A percentile compares a stretch with the other conserved stretches of the same genome.
phyloP scores from a whole-genome alignment of 2,888 invertebrate species.

The Aleiodes testaceus region DNA sequence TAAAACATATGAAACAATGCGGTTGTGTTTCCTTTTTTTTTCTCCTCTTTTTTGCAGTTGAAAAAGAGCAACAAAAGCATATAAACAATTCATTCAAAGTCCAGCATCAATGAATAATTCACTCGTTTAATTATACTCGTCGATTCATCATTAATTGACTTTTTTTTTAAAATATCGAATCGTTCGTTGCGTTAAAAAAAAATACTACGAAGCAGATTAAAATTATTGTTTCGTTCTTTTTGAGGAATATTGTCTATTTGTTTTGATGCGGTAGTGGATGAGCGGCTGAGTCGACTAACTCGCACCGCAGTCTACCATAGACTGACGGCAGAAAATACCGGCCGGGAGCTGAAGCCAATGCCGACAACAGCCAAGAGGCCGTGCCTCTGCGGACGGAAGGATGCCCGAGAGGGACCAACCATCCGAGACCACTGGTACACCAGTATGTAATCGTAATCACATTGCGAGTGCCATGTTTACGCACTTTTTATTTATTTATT shows the following conservation, averaged over 20 bases:
- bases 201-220: slow-evolving; percentile 35
- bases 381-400: slow-evolving; percentile 55
- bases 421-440: slow-evolving; percentile 56
- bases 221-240: slow-evolving; percentile 33
- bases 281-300: slow-evolving; percentile 58
- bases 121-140: not conserved
- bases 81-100: slow-evolving; percentile 21
- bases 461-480: slow-evolving; percentile 15
- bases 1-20: slow-evolving; percentile 3
- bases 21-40: not conserved
- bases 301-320: slow-evolving; percentile 67
- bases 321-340: slow-evolving; percentile 67
- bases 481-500: slow-evolving; percentile 5
- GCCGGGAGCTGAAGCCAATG: slow-evolving; percentile 53
- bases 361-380: slow-evolving; percentile 48
- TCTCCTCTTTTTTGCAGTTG: not conserved
- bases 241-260: slow-evolving; percentile 33
- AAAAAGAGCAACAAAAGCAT: not conserved
- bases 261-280: slow-evolving; percentile 32
- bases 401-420: slow-evolving; percentile 58
- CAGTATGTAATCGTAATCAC: slow-evolving; percentile 18
- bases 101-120: slow-evolving; percentile 15
- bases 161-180: not conserved
- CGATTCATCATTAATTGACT: slow-evolving; percentile 19
- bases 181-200: slow-evolving; percentile 31